Evolutionary conservation across 2,888 invertebrate genomes (phyloP), one percentile per base, ranked within the genome.

Genomic region (Acronicta psi): DNA sequence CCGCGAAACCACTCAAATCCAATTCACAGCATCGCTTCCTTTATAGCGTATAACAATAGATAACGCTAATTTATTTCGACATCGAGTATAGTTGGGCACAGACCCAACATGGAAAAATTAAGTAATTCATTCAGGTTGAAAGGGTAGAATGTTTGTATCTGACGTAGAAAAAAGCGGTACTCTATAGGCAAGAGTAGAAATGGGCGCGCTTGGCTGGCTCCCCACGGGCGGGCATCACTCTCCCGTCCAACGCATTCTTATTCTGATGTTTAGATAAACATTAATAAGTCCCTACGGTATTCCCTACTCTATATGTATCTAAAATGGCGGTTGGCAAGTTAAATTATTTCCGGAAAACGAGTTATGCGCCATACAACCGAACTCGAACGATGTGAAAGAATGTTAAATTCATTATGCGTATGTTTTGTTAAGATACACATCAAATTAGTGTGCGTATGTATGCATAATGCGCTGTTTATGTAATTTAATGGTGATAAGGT

Each of bases 241-340:
- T 76, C 70, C 87, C 81, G 85, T 81, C 84, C 82, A 74, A 79
- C 81, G 84, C 87, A 89, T 91, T 91, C 86, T 86, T 87, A 90
- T 92, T 91, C 87, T 80, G 92, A 92, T 92, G 88, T 83, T 88
- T 86, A 92, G 92, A 94, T 93, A 92, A 92, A 90, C 88, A 89
- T 89, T 90, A 88, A 89, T 90, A 89, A 86, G 85, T 83, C 86
- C 83, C 81, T 77, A 67, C 69, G 77, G 73, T 72, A 81, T 79
- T 85, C 79, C 83, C 81, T 86, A 82, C 83, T 86, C 80, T 80
- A 78, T 79, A 77, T 79, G 80, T 79, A 81, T 85, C 83, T 87
- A 77, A 85, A 88, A 85, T 81, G 85, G 84, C 82, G 81, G 85
- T 85, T 84, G 82, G 82, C 82, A 86, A 87, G 86, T 89, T 90